Evolutionary conservation across 2,888 invertebrate genomes (phyloP), one percentile per base, ranked within the genome.

Genomic region (Leucozona laternaria): DNA sequence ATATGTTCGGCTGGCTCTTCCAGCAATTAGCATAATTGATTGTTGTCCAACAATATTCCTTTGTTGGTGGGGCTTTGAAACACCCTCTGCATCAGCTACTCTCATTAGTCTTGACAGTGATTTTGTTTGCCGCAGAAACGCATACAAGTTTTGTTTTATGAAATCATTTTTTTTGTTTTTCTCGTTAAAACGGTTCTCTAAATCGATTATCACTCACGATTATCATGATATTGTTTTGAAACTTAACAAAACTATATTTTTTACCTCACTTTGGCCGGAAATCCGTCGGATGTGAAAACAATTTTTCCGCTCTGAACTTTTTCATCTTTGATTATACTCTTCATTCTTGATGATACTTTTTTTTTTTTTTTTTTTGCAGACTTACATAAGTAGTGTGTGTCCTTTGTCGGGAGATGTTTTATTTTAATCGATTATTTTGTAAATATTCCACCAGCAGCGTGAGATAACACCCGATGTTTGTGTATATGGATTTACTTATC

Each of bases 11-110:
- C 53, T 58, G 78, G 79, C 70, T 81, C 79, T 86, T 72, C 86
- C 55, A 86, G 87, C 89, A 90, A 90, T 90, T 90, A 89, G 88
- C 89, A 89, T 90, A 90, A 90, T 90, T 90, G 89, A 89, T 89
- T 89, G 89, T 89, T 79, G 83, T 77, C 71, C 88, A 83, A 88
- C 84, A 87, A 87, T 79, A 88, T 82, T 86, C 66, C 64, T 81
- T 72, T 87, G 76, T 76, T 72, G 68, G 79, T 72, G 76, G 60
- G 48, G 60, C 76, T 82, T 45, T 76, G 53, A 28, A 75, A 87
- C 79, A 87, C 87, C 79, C 85, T 85, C 80, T 80, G 73, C 77
- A n/a, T n/a, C n/a, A 85, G 62, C 77, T 57, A 80, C 68, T 85
- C 85, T 88, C 82, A 85, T 89, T 88, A 88, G 88, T 88, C 88